Evolutionary conservation across 2,888 invertebrate genomes (phyloP).

Genomic region (Calephelis perditalis): DNA sequence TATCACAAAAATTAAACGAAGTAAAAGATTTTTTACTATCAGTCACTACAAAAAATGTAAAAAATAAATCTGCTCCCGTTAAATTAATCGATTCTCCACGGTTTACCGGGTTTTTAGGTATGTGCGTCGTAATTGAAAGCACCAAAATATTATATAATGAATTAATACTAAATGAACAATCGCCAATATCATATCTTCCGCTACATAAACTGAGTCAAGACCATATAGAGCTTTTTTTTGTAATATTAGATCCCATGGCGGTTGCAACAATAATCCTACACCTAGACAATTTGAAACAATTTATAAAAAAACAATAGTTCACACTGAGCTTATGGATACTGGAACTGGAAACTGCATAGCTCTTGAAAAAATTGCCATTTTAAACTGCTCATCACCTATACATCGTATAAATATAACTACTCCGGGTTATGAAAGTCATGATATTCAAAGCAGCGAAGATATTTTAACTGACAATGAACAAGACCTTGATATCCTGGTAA

Average conservation of each 20-base stretch:
- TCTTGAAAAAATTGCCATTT: conserved; percentile 12
- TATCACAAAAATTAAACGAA: neutral
- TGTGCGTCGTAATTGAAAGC: neutral
- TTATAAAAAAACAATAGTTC: conserved; percentile 12
- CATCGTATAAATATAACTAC: conserved; percentile 14
- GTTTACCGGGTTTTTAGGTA: neutral
- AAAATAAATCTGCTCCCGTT: too few species aligned
- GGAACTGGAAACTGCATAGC: conserved; percentile 13
- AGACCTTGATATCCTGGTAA: conserved; percentile 1
- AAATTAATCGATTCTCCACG: conserved; percentile 5
- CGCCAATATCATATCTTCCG: conserved; percentile 3
- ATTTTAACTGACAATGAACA: conserved; percentile 4
- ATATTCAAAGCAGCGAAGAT: conserved; percentile 3
- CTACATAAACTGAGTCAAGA: conserved; percentile 6
- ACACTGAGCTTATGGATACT: neutral
- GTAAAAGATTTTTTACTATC: neutral
- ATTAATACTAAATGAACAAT: neutral
- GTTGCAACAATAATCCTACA: conserved; percentile 16
- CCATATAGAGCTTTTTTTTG: conserved; percentile 17
- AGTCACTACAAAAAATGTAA: neutral
- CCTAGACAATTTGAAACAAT: conserved; percentile 17
- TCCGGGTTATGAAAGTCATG: neutral
- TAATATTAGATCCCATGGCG: conserved; percentile 15
- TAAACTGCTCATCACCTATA: conserved; percentile 15
- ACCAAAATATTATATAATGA: neutral